Percentiles rank a stretch among this genome's conserved stretches.
Evolutionary conservation across 2,797 vertebrate species (phyloP).

Genomic region (Coilia nasus): DNA sequence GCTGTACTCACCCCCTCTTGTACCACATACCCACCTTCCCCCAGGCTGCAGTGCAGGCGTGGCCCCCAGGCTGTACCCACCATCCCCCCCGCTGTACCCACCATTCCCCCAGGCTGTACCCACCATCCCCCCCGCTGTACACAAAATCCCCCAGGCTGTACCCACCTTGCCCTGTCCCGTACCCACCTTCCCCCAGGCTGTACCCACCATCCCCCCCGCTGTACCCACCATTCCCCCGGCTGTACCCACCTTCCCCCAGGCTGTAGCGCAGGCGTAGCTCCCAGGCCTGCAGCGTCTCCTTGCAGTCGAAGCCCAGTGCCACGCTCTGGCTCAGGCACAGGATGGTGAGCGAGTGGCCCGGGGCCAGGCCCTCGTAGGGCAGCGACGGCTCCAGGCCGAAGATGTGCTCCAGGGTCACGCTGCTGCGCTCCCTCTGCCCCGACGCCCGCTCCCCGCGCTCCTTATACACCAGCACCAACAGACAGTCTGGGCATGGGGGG

Average conservation of each 20-base stretch:
- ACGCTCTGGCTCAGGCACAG: slow-evolving; percentile 86
- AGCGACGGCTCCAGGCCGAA: slow-evolving; percentile 89
- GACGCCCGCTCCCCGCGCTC: slow-evolving; percentile 68
- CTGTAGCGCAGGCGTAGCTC: slow-evolving; percentile 87
- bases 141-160: too few relatives aligned
- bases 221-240: too few relatives aligned
- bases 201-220: neutral
- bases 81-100: too few relatives aligned
- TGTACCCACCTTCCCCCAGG: slow-evolving; percentile 85
- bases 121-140: too few relatives aligned
- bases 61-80: too few relatives aligned
- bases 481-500: slow-evolving; percentile 71
- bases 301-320: slow-evolving; percentile 91
- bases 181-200: too few relatives aligned
- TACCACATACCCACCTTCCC: too few relatives aligned
- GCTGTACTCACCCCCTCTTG: too few relatives aligned
- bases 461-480: slow-evolving; percentile 82
- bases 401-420: slow-evolving; percentile 91
- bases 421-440: slow-evolving; percentile 83
- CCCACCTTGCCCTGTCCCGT: too few relatives aligned
- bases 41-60: too few relatives aligned
- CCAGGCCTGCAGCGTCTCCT: slow-evolving; percentile 88
- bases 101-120: too few relatives aligned
- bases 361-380: slow-evolving; percentile 85
- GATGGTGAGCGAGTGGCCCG: slow-evolving; percentile 83